Evolutionary conservation across 2,888 invertebrate species (phyloP).

Genomic region (Heteromyza rotundicornis): DNA sequence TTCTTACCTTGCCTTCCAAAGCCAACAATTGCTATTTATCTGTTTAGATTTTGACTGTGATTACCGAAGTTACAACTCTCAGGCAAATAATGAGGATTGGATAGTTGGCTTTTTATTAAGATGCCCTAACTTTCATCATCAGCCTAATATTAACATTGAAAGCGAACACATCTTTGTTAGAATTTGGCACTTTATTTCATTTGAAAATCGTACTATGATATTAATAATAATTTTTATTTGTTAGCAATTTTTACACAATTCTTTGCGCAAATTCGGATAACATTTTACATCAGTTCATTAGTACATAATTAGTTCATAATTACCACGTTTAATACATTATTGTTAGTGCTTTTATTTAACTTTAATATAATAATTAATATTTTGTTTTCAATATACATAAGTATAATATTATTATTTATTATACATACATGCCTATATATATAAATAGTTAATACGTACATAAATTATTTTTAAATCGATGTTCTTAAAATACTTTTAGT

Average conservation of each 20-base stretch:
- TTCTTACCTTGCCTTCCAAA: too few relatives aligned
- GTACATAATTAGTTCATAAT: neutral
- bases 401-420: neutral
- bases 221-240: neutral
- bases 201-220: neutral
- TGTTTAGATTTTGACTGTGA: too few relatives aligned
- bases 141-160: too few relatives aligned
- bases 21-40: too few relatives aligned
- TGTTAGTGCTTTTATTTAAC: neutral
- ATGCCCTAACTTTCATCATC: too few relatives aligned
- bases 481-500: conserved; percentile 16
- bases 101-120: too few relatives aligned
- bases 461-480: neutral
- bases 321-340: neutral
- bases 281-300: neutral
- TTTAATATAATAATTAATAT: neutral
- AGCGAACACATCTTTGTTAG: too few relatives aligned
- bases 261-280: too few relatives aligned
- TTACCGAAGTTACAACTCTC: too few relatives aligned
- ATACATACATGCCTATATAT: neutral
- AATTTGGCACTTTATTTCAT: neutral
- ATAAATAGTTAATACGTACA: neutral
- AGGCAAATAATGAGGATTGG: too few relatives aligned
- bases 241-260: too few relatives aligned
- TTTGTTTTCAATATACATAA: neutral